Evolutionary conservation across 2,888 invertebrate genomes (phyloP).

Genomic region (Xanthostigma xanthostigma): DNA sequence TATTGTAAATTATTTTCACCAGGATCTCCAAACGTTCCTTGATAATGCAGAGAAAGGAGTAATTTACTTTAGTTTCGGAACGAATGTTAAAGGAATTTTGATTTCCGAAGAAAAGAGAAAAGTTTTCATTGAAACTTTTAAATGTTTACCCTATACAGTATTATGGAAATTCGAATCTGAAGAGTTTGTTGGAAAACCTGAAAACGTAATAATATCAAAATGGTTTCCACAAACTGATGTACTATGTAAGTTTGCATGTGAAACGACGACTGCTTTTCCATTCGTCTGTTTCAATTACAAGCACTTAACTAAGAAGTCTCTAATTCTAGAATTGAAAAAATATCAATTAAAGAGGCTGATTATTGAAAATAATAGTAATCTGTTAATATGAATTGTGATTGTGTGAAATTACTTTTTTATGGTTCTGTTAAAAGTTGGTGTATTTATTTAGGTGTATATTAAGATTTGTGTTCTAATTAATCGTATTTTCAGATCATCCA

Average conservation of each 20-base stretch:
- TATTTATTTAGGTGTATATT: no score
- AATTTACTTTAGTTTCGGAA: conserved; percentile 22
- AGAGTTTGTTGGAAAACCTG: conserved; percentile 12
- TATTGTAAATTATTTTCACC: not conserved
- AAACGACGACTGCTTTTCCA: no score
- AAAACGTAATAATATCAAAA: conserved; percentile 15
- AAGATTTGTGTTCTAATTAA: no score
- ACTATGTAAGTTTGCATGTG: not conserved
- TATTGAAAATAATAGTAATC: no score
- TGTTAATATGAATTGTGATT: no score
- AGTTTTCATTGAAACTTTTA: conserved; percentile 17
- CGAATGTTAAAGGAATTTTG: conserved; percentile 17
- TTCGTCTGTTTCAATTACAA: no score
- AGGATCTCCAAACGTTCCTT: conserved; percentile 19
- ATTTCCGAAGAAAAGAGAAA: conserved; percentile 15
- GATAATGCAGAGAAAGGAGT: conserved; percentile 18
- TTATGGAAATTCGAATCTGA: conserved; percentile 23
- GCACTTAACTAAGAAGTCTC: no score
- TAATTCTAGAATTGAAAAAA: no score
- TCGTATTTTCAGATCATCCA: not conserved
- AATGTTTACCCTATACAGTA: conserved; percentile 18
- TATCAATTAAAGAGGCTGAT: no score
- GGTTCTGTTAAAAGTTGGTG: no score
- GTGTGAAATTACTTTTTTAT: no score
- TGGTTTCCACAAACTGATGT: conserved; percentile 6